Conservation (phyloP, 2,797 vertebrate species). For the Sandelia bainsii region DNA sequence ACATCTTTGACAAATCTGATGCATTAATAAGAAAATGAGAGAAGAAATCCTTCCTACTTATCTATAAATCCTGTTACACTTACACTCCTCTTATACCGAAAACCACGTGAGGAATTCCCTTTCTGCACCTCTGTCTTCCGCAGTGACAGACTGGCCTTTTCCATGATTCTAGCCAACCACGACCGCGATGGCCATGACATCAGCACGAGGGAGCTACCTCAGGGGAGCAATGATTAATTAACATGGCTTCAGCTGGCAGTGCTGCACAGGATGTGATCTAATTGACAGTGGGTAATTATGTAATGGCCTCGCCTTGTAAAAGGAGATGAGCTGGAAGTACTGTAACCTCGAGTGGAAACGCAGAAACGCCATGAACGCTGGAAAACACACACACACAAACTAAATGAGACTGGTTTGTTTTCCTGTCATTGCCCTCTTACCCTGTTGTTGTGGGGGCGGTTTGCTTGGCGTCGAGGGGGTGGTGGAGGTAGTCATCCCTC, state of each 20-base stretch:
- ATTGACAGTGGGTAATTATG: conserved; percentile 76
- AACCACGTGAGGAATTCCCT: conserved; percentile 50
- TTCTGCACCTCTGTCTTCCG: conserved; percentile 1
- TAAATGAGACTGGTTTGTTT: conserved; percentile 60
- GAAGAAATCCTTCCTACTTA: no score
- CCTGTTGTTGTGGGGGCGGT: conserved; percentile 37
- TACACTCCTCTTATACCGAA: not conserved
- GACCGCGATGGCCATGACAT: conserved; percentile 54
- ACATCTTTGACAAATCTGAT: no score
- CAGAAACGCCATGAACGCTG: conserved; percentile 24
- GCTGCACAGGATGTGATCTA: conserved; percentile 75
- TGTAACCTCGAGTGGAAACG: conserved; percentile 62
- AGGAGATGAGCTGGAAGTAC: conserved; percentile 74
- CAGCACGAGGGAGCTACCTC: conserved; percentile 59
- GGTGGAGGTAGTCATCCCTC: conserved; percentile 56
- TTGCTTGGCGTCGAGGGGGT: conserved; percentile 32
- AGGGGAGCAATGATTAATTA: conserved; percentile 78
- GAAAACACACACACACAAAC: conserved; percentile 14
- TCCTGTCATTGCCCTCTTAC: conserved; percentile 63
- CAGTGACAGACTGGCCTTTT: conserved; percentile 41
- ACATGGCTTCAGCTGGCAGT: conserved; percentile 70
- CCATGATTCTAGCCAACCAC: conserved; percentile 42
- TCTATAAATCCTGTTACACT: not conserved
- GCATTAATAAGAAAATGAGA: no score
- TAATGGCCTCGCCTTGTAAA: conserved; percentile 75